Percentiles rank a stretch among this genome's conserved stretches.
Conservation (phyloP, 2,113 vertebrate genomes). For the Accipiter cooperii region DNA sequence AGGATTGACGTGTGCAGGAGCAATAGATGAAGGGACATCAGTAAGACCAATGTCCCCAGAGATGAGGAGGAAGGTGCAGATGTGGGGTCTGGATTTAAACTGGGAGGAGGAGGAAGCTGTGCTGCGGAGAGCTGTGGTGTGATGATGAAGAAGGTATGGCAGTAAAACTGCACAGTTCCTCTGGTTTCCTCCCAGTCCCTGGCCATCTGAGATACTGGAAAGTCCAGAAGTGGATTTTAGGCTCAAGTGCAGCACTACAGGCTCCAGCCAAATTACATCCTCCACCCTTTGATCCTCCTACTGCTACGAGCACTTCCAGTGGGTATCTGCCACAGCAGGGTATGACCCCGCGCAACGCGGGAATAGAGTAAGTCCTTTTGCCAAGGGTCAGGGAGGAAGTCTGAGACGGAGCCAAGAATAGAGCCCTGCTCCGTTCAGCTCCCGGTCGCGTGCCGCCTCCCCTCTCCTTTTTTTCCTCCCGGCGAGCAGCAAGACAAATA, state of each 20-base stretch:
- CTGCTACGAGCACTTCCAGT: background rate
- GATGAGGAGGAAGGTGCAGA: background rate
- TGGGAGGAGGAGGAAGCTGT: background rate
- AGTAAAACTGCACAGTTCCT: background rate
- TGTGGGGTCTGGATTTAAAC: background rate
- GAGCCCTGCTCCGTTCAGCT: background rate
- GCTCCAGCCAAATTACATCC: background rate
- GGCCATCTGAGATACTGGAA: background rate
- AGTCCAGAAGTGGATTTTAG: background rate
- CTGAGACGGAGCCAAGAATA: background rate
- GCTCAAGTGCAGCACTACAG: background rate
- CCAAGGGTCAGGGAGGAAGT: background rate
- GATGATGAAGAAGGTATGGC: background rate
- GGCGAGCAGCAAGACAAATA: background rate
- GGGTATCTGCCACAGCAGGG: background rate
- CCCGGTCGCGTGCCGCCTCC: background rate
- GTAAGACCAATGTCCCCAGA: background rate
- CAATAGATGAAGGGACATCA: background rate
- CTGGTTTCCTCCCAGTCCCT: background rate
- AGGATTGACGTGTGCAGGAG: background rate
- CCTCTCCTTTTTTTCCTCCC: background rate
- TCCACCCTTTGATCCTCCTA: background rate
- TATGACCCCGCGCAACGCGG: rapidly evolving
- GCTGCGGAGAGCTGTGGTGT: background rate
- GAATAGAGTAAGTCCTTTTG: background rate